phyloP scores from a whole-genome alignment of 2,797 vertebrate genomes.

The Labroides dimidiatus region DNA sequence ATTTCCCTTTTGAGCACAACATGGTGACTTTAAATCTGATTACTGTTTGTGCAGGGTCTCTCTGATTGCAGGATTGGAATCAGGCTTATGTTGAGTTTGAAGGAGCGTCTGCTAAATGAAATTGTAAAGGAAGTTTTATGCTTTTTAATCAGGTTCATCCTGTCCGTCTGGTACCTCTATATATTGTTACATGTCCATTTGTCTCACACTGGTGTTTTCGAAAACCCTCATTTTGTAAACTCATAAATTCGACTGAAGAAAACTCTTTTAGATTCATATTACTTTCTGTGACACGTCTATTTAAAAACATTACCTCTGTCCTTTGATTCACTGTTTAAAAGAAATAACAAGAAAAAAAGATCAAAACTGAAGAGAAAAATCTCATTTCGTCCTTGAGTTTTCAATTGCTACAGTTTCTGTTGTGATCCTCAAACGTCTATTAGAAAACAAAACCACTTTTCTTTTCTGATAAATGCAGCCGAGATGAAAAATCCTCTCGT shows the following conservation, averaged over 20 bases:
- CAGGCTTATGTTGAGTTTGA: too few species aligned
- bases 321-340: neutral
- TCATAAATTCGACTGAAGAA: neutral
- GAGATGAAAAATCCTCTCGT: neutral
- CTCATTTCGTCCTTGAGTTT: neutral
- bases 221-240: neutral
- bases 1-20: neutral
- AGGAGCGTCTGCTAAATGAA: too few species aligned
- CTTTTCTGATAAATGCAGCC: neutral
- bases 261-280: neutral
- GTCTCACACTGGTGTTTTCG: too few species aligned
- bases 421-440: neutral
- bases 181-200: too few species aligned
- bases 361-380: neutral
- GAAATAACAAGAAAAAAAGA: neutral
- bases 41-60: neutral
- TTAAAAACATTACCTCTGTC: neutral
- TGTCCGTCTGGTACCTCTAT: too few species aligned
- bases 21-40: neutral
- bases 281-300: neutral
- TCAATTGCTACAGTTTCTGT: constrained; percentile 6
- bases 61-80: neutral
- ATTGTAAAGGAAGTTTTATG: too few species aligned
- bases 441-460: neutral
- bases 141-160: too few species aligned